Percentiles rank a stretch among this genome's conserved stretches.
These are phyloP conservation scores for Protosalanx chinensis DNA, from an alignment of 2,797 vertebrate species.

Conservation along the genomic window DNA sequence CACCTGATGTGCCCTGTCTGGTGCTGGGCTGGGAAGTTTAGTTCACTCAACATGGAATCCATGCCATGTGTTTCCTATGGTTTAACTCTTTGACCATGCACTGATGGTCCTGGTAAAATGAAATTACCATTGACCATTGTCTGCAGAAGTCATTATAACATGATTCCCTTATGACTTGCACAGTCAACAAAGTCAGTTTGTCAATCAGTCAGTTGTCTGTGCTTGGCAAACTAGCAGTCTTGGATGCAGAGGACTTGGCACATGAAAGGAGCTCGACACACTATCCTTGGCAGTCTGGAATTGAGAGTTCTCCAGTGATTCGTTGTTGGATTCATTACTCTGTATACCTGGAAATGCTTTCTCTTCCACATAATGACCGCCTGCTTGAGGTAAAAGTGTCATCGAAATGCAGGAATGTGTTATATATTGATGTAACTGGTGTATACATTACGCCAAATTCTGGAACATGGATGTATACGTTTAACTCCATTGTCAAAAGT, in stretches of 20 bases:
- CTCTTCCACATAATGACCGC: slow-evolving; percentile 37
- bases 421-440: slow-evolving; percentile 32
- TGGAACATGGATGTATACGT: too few species aligned
- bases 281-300: slow-evolving; percentile 52
- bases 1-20: too few species aligned
- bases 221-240: slow-evolving; percentile 39
- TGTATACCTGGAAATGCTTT: slow-evolving; percentile 33
- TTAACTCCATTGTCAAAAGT: too few species aligned
- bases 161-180: slow-evolving; percentile 40
- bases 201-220: slow-evolving; percentile 42
- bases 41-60: slow-evolving; percentile 17
- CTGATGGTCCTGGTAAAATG: slow-evolving; percentile 42
- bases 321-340: slow-evolving; percentile 39
- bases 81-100: slow-evolving; percentile 33
- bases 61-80: slow-evolving; percentile 48
- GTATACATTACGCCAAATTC: slow-evolving; percentile 17
- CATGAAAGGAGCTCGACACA: slow-evolving; percentile 35
- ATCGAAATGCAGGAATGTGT: not conserved
- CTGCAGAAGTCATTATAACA: slow-evolving; percentile 69
- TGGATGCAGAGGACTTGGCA: slow-evolving; percentile 51
- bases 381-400: slow-evolving; percentile 18
- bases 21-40: too few species aligned
- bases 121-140: slow-evolving; percentile 45
- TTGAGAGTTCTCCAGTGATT: slow-evolving; percentile 51
- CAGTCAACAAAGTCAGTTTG: slow-evolving; percentile 57